Percentiles rank a stretch among this genome's conserved stretches.
Conservation (phyloP, 2,113 vertebrate species). For the Syrrhaptes paradoxus region DNA sequence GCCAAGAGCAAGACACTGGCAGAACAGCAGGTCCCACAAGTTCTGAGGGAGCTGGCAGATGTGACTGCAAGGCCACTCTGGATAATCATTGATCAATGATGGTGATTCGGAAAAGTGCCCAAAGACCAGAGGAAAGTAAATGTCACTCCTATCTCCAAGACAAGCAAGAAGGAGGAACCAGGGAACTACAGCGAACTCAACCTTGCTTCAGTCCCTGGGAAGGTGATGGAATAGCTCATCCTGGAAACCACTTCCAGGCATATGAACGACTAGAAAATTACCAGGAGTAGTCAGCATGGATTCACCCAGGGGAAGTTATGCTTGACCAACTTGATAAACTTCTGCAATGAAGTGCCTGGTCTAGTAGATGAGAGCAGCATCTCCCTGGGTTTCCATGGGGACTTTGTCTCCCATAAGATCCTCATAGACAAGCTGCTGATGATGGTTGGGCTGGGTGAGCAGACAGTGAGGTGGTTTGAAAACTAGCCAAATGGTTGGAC, state of each 20-base stretch:
- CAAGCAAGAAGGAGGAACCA: not conserved
- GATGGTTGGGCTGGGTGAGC: not conserved
- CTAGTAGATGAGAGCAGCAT: fast-evolving
- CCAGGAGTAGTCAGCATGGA: not conserved
- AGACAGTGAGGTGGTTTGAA: not conserved
- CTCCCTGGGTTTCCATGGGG: not conserved
- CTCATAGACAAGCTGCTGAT: fast-evolving
- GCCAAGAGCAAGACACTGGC: not conserved
- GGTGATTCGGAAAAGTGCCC: no score
- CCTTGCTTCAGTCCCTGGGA: not conserved
- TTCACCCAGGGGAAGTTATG: not conserved
- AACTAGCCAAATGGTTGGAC: not conserved
- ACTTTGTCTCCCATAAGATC: not conserved
- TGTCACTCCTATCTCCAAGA: not conserved
- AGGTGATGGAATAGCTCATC: not conserved
- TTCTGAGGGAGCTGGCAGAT: not conserved
- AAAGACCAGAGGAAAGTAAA: not conserved
- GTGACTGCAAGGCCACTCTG: not conserved
- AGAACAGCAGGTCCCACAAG: not conserved
- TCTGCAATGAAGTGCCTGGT: not conserved
- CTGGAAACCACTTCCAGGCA: not conserved
- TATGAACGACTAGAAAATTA: not conserved
- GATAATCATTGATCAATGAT: not conserved
- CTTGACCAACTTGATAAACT: not conserved
- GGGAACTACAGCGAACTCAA: not conserved